phyloP scores from a whole-genome alignment of 2,888 invertebrate species.

The Drosophila lutescens region DNA sequence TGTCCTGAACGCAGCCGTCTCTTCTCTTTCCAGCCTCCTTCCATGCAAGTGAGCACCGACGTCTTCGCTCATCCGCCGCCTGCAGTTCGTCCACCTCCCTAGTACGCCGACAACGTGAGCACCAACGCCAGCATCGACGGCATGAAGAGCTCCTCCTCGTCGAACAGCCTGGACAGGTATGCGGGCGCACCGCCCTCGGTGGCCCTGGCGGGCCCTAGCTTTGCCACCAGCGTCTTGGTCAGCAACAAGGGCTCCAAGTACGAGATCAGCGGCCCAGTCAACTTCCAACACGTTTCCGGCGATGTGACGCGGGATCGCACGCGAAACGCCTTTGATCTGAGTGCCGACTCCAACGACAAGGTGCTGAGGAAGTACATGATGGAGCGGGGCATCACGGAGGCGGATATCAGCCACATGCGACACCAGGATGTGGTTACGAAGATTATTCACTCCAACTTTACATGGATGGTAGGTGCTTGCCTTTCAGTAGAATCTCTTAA shows the following conservation, averaged over 20 bases:
- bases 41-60: conserved; percentile 67
- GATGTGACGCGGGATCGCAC: conserved; percentile 81
- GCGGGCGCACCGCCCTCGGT: conserved; percentile 36
- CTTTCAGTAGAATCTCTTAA: neutral
- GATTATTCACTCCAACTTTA: conserved; percentile 79
- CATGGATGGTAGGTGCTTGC: conserved; percentile 70
- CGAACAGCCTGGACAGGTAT: conserved; percentile 65
- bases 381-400: conserved; percentile 76
- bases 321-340: conserved; percentile 79
- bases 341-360: conserved; percentile 67
- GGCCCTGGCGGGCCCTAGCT: conserved; percentile 69
- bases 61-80: conserved; percentile 65
- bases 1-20: conserved; percentile 27
- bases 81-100: conserved; percentile 65
- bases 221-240: conserved; percentile 61
- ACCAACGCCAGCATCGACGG: conserved; percentile 39
- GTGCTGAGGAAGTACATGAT: conserved; percentile 80
- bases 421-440: conserved; percentile 72
- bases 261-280: conserved; percentile 77
- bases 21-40: conserved; percentile 62
- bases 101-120: conserved; percentile 34
- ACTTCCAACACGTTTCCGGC: conserved; percentile 77
- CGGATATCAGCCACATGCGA: conserved; percentile 71
- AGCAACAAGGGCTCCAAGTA: conserved; percentile 73
- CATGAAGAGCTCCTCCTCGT: conserved; percentile 68